These are phyloP conservation scores for Ophioderma brevispina DNA, from an alignment of 35 echinoderm and acorn worm genomes.

Conservation along the genomic window DNA sequence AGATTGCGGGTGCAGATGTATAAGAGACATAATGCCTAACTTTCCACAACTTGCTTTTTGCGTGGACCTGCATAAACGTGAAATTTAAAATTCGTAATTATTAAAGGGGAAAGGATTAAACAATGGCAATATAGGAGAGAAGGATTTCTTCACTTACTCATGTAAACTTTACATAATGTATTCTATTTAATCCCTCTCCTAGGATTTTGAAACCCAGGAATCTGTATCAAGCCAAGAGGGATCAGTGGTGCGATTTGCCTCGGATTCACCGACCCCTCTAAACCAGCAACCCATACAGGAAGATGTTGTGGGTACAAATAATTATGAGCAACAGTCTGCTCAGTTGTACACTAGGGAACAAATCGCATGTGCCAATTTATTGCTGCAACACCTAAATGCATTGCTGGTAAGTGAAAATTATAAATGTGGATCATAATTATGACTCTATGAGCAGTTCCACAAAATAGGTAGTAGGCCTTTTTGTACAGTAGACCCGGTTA, in stretches of 20 bases:
- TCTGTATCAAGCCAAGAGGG: background rate
- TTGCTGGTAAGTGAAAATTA: conserved; percentile 62
- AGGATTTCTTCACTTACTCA: background rate
- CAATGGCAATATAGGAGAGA: no score
- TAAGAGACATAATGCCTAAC: no score
- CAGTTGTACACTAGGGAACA: conserved; percentile 27
- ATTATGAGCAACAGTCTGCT: conserved; percentile 1
- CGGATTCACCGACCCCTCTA: background rate
- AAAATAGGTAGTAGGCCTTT: no score
- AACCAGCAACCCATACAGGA: background rate
- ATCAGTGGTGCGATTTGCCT: background rate
- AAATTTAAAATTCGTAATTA: no score
- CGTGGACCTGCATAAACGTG: no score
- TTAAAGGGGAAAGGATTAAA: no score
- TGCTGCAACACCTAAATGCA: conserved; percentile 70
- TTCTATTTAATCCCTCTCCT: background rate
- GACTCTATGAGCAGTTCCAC: no score
- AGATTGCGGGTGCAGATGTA: no score
- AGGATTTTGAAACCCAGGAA: background rate
- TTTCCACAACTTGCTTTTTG: no score
- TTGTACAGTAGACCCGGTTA: no score
- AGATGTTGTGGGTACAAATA: background rate
- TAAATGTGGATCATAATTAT: no score
- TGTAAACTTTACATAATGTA: background rate
- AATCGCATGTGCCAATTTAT: conserved; percentile 47